Conservation (phyloP, 2,888 invertebrate genomes). For the Agapostemon virescens region DNA sequence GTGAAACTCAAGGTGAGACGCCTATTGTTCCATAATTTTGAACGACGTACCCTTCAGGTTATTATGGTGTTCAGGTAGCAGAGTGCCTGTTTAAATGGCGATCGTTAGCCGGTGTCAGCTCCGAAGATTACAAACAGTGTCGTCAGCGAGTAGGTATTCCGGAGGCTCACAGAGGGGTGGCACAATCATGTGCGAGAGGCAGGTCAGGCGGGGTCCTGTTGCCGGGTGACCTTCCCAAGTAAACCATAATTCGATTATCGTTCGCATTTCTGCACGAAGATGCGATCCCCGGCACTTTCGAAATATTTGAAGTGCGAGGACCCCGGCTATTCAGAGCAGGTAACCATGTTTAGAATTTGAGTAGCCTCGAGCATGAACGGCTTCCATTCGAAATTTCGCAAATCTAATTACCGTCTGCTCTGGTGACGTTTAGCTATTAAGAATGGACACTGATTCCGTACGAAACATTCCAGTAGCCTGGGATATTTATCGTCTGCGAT, state of each 20-base stretch:
- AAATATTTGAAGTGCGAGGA: background rate
- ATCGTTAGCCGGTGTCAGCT: constrained; percentile 34
- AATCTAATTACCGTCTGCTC: constrained; percentile 1
- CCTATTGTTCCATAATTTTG: constrained; percentile 37
- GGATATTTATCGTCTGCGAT: background rate
- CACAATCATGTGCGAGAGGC: constrained; percentile 30
- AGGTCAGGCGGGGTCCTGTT: constrained; percentile 30
- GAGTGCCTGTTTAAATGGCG: constrained; percentile 23
- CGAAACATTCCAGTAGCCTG: background rate
- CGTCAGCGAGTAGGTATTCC: constrained; percentile 48
- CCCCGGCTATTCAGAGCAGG: background rate
- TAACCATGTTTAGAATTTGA: constrained; percentile 7
- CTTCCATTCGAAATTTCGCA: constrained; percentile 3
- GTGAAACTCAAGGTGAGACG: constrained; percentile 4
- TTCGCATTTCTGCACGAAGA: constrained; percentile 16
- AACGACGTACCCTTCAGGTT: constrained; percentile 13
- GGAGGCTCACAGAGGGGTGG: background rate
- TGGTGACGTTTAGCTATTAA: background rate
- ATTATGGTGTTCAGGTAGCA: constrained; percentile 43
- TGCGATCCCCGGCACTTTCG: background rate
- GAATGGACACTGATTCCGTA: background rate
- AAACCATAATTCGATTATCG: constrained; percentile 39
- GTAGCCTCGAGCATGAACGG: background rate
- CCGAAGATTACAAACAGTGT: constrained; percentile 43
- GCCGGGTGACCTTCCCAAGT: constrained; percentile 32